These are phyloP conservation scores for Microctenopoma stevenorrisi DNA, from an alignment of 2,797 vertebrate species.

Conservation along the genomic window DNA sequence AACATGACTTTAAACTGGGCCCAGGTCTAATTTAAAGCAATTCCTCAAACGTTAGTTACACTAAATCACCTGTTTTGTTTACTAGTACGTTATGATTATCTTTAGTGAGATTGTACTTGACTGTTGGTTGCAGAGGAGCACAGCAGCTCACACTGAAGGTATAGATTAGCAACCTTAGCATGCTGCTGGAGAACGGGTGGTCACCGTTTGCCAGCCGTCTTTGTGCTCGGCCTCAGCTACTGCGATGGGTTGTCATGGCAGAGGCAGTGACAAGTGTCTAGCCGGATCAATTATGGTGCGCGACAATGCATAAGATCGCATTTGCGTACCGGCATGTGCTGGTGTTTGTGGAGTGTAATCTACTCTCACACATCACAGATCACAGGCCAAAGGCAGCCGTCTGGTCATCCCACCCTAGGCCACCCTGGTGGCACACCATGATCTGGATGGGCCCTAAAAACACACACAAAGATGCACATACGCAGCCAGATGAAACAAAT, in stretches of 20 bases:
- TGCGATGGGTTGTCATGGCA: slow-evolving; percentile 67
- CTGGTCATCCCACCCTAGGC: slow-evolving; percentile 61
- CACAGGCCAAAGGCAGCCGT: slow-evolving; percentile 61
- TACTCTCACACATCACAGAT: slow-evolving; percentile 72
- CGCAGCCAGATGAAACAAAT: slow-evolving; percentile 43
- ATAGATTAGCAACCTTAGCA: slow-evolving; percentile 56
- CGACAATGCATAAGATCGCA: slow-evolving; percentile 16
- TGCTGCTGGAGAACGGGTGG: slow-evolving; percentile 31
- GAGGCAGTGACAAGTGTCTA: slow-evolving; percentile 50
- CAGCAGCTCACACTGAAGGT: slow-evolving; percentile 20
- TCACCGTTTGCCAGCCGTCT: slow-evolving; percentile 42
- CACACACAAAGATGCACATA: slow-evolving; percentile 17
- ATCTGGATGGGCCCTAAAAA: slow-evolving; percentile 19
- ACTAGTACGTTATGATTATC: slow-evolving; percentile 39
- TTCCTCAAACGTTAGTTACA: slow-evolving; percentile 13
- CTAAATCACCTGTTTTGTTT: slow-evolving; percentile 55
- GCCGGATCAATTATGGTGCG: slow-evolving; percentile 50
- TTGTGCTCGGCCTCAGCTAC: slow-evolving; percentile 49
- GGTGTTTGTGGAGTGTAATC: slow-evolving; percentile 62
- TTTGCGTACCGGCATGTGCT: slow-evolving; percentile 27
- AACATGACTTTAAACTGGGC: background rate
- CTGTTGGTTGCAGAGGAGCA: slow-evolving; percentile 20
- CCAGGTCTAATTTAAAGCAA: slow-evolving; percentile 52
- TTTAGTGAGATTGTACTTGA: slow-evolving; percentile 37
- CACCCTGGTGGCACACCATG: slow-evolving; percentile 65